Evolutionary conservation across 2,888 invertebrate genomes (phyloP), one percentile per base, ranked within the genome.

Genomic region (Scrobipalpa atriplicella): DNA sequence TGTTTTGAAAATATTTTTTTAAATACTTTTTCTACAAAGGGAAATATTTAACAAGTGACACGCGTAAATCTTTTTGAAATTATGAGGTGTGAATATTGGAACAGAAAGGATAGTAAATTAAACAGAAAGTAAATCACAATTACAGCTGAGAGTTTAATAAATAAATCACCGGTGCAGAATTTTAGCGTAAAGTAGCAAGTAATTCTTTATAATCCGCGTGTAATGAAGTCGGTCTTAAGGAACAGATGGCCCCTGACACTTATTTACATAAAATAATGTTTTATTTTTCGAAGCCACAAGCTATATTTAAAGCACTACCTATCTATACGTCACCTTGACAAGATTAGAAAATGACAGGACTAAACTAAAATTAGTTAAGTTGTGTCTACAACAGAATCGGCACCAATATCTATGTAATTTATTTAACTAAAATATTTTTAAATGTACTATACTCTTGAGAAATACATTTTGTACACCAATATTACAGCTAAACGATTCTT

Each of bases 201-300:
- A 84, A 83, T 82, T 80, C 78, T 78, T 75, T 75, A 80, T 84
- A 84, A 84, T 83, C 80, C 78, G 71, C 70, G 72, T 74, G 83
- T 82, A 85, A 86, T 81, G 73, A 77, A 73, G 83, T 87, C 83
- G 81, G 83, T 83, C 78, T 80, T 80, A 63, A 63, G 52, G 36
- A 29, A 10, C 36, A 63, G 63, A 52, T 56, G 19, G 52, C 63
- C 47, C 13, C n/a, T 18, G 54, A 21, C 54, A 18, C 21, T 54
- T 19, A 11, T 19, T 10, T 54, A 54, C 19, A 54, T 54, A 18
- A 54, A 54, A 54, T 54, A 18, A 54, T 54, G 18, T 18, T 54
- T 16, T 21, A 10, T 54, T 19, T 47, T 21, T 54, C 54, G 10
- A 10, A 54, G 19, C 21, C 54, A 11, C 21, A 11, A 18, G 18